Conservation (phyloP, 2,113 vertebrate species). For the Pachycephala philippinensis region DNA sequence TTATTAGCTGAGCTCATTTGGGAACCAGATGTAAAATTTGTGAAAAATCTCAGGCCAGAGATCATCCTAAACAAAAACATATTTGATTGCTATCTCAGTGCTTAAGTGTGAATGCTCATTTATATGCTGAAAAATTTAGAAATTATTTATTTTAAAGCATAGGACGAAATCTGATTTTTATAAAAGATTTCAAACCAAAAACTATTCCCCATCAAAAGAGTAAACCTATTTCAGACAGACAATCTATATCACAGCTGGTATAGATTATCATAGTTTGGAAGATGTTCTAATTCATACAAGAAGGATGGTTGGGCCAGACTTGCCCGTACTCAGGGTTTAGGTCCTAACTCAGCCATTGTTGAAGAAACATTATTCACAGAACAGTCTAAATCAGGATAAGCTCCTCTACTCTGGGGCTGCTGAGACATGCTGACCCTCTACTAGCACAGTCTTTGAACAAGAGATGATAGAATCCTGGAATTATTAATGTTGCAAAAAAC, state of each 20-base stretch:
- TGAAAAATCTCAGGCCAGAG: background rate
- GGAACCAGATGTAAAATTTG: background rate
- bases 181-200: background rate
- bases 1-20: background rate
- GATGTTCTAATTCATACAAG: background rate
- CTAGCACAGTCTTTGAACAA: background rate
- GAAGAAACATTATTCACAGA: background rate
- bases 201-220: background rate
- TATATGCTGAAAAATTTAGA: background rate
- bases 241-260: rapidly evolving
- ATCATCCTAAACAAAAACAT: background rate
- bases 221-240: background rate
- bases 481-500: background rate
- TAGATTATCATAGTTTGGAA: background rate
- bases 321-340: background rate
- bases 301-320: background rate
- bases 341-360: background rate
- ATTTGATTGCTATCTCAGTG: background rate
- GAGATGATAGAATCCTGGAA: background rate
- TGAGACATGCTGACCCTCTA: background rate
- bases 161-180: background rate
- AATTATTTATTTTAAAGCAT: background rate
- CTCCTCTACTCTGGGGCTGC: background rate
- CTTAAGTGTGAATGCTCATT: background rate
- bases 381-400: background rate